Evolutionary conservation across 2,113 vertebrate species (phyloP).

Genomic region (Coreoperca whiteheadi): DNA sequence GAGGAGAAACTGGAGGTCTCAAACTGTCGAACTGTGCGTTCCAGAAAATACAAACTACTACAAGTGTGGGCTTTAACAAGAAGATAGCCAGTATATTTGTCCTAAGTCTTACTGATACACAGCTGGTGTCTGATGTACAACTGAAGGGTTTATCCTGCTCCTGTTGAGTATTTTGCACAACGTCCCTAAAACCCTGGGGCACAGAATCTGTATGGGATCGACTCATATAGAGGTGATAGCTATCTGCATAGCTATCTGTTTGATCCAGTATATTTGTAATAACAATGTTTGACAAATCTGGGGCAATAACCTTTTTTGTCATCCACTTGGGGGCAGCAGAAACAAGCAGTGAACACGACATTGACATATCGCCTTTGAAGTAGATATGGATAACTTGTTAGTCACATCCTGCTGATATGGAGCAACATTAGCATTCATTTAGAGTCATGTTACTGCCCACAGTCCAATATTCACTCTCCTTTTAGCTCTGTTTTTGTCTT

Average conservation of each 20-base stretch:
- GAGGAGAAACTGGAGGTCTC: conserved; percentile 12
- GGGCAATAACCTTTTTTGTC: too few species aligned
- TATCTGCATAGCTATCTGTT: background rate
- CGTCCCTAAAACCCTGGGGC: background rate
- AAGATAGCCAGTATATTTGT: background rate
- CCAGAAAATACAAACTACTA: background rate
- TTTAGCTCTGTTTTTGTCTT: background rate
- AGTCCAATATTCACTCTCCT: conserved; percentile 4
- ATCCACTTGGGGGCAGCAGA: background rate
- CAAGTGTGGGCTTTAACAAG: background rate
- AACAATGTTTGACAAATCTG: background rate
- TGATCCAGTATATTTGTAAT: background rate
- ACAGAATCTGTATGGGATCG: background rate
- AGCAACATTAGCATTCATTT: conserved; percentile 1
- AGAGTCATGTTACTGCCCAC: background rate
- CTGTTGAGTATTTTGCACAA: background rate
- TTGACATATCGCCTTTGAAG: background rate
- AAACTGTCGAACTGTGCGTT: background rate
- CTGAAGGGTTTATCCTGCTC: background rate
- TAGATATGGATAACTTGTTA: background rate
- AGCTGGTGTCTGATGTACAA: background rate
- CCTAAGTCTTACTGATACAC: background rate
- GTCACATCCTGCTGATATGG: background rate
- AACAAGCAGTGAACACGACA: background rate
- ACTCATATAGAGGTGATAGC: too few species aligned